Base-by-base conservation (phyloP, 2,113 vertebrate species). In the Ictalurus furcatus region DNA sequence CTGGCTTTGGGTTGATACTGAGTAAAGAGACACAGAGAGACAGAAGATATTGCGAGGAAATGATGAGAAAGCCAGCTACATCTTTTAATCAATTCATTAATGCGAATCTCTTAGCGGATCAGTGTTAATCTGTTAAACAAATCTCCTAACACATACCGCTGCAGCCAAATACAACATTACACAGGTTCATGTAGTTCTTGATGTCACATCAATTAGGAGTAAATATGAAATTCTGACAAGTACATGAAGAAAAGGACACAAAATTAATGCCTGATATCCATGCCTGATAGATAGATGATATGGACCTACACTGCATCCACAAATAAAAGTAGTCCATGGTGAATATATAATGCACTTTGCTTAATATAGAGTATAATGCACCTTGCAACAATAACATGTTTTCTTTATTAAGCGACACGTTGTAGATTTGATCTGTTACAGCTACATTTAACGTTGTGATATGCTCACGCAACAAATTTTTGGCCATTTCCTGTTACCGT, bases 1-100 rank as follows among this genome's bases (percentile, higher is more conserved):
- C 44, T 88, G 92, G 90, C 85, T 93, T 84, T 73, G 76, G 14
- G 82, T 90, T 92, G 91, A 44, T 71, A 40, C 94, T 95, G 89
- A 86, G 86, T 12, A 85, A 48, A 84, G 3, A 84, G 34, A 78
- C 0, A 28, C 54, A 67, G 11, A 21, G n/a, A 56, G 40, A 74
- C 34, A 44, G n/a, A 58, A 58, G 16, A 58, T 58, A 58, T 6
- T 30, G n/a, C 34, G 25, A 58, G 28, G 25, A 40, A 54, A 59
- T 58, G 1, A 82, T 58, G 34, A 83, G 17, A 61, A 83, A 61
- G 19, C 21, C 56, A 61, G 58, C 34, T 61, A 25, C 34, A 82
- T 40, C 3, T 61, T 25, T 58, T 34, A 21, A 58, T 82, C 11
- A 61, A 4, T 83, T 59, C 34, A 61, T 83, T 82, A 58, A 34